phyloP scores from a whole-genome alignment of 2,888 invertebrate species.

The Hydroisotoma schaefferi region DNA sequence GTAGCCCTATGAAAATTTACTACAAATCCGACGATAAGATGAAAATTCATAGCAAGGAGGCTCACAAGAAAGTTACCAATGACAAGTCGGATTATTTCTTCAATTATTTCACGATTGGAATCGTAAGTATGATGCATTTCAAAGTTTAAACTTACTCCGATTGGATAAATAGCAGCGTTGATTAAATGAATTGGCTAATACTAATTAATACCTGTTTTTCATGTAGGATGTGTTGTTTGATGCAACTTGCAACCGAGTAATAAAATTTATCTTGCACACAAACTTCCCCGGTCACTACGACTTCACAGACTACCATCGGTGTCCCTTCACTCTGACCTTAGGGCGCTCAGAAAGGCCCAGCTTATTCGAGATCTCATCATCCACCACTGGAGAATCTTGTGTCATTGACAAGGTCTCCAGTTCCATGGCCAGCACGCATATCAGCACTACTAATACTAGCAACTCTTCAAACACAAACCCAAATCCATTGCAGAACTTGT shows the following conservation, averaged over 20 bases:
- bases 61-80: slow-evolving; percentile 71
- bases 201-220: slow-evolving; percentile 30
- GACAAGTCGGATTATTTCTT: slow-evolving; percentile 94
- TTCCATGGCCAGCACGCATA: background rate
- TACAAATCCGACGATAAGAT: slow-evolving; percentile 99
- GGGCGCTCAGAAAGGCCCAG: slow-evolving; percentile 26
- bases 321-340: slow-evolving; percentile 42
- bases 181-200: background rate
- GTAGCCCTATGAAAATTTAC: slow-evolving; percentile 87
- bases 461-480: background rate
- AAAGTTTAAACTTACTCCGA: background rate
- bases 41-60: slow-evolving; percentile 90
- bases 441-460: slow-evolving; percentile 1
- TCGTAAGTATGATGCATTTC: slow-evolving; percentile 59
- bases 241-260: slow-evolving; percentile 86
- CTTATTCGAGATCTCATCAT: slow-evolving; percentile 13
- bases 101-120: slow-evolving; percentile 94
- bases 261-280: slow-evolving; percentile 96
- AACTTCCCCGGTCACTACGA: slow-evolving; percentile 99
- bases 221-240: slow-evolving; percentile 91
- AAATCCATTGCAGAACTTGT: too few species aligned
- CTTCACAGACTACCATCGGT: slow-evolving; percentile 68
- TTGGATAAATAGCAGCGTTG: background rate
- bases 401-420: background rate
- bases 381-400: slow-evolving; percentile 9